A percentile compares a stretch with the other conserved stretches of the same genome.
Conservation (phyloP, 30 jellyfish, hydroid and myxozoan species). For the Aurelia coerulea region DNA sequence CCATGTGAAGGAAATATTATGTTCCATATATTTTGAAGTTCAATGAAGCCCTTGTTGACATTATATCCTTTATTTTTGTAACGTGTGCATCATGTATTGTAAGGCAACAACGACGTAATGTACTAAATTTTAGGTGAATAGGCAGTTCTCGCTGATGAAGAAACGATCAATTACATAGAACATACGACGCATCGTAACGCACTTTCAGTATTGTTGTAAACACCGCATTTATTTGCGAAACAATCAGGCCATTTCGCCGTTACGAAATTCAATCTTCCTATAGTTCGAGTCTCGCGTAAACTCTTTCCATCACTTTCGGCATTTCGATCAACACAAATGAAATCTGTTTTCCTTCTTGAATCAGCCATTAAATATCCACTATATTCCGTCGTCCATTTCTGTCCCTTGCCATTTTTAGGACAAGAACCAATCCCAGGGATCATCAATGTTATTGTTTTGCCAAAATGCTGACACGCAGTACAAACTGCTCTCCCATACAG, state of each 20-base stretch:
- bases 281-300: constrained; percentile 1
- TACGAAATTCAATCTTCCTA: constrained; percentile 51
- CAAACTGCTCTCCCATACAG: constrained; percentile 62
- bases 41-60: neutral
- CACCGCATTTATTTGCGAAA: constrained; percentile 27
- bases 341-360: constrained; percentile 40
- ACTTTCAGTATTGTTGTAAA: neutral
- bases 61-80: neutral
- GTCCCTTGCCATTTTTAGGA: neutral
- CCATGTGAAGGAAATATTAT: too few relatives aligned
- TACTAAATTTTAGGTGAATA: neutral
- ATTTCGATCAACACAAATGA: constrained; percentile 60
- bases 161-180: constrained; percentile 22
- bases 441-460: constrained; percentile 57
- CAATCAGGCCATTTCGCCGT: constrained; percentile 64
- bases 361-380: constrained; percentile 62
- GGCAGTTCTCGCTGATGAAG: too few relatives aligned
- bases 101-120: neutral
- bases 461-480: constrained; percentile 39
- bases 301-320: constrained; percentile 61
- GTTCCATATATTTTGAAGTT: too few relatives aligned
- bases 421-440: constrained; percentile 57
- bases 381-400: constrained; percentile 50
- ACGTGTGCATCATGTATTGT: neutral
- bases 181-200: constrained; percentile 62